phyloP scores from a whole-genome alignment of 2,113 vertebrate genomes.

The Montifringilla adamsi region DNA sequence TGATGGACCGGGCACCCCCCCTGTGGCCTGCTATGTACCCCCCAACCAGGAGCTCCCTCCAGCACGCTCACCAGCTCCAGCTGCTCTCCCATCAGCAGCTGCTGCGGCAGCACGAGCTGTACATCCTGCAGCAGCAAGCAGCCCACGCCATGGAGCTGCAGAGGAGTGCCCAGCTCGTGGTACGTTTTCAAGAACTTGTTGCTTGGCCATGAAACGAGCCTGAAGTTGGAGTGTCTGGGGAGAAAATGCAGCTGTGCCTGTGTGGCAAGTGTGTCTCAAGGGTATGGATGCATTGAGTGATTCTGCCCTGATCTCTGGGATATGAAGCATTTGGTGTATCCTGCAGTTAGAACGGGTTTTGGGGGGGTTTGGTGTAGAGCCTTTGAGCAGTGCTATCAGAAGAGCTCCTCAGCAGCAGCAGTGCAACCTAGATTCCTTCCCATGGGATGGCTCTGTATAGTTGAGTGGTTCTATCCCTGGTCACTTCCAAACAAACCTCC shows the following conservation, averaged over 20 bases:
- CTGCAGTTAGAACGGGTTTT: neutral
- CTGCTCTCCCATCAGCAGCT: conserved; percentile 97
- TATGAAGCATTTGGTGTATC: neutral
- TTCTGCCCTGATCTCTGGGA: neutral
- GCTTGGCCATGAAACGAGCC: neutral
- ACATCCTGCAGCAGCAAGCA: conserved; percentile 95
- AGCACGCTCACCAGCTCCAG: conserved; percentile 96
- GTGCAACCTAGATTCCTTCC: fast-evolving
- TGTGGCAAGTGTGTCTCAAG: neutral
- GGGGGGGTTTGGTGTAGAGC: neutral
- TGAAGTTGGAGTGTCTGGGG: neutral
- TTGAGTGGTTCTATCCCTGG: neutral
- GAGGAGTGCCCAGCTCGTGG: conserved; percentile 87
- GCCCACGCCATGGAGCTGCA: conserved; percentile 95
- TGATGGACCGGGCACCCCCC: conserved; percentile 88
- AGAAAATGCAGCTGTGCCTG: neutral
- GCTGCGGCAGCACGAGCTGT: conserved; percentile 91
- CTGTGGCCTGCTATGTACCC: conserved; percentile 92
- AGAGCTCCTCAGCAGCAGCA: neutral
- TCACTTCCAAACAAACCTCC: neutral
- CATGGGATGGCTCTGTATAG: neutral
- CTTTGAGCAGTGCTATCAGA: neutral
- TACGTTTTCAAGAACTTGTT: conserved; percentile 28
- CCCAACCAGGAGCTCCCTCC: conserved; percentile 83
- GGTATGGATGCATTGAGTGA: neutral